These are phyloP conservation scores for Aelia acuminata DNA, from an alignment of 2,888 invertebrate species.

Conservation along the genomic window DNA sequence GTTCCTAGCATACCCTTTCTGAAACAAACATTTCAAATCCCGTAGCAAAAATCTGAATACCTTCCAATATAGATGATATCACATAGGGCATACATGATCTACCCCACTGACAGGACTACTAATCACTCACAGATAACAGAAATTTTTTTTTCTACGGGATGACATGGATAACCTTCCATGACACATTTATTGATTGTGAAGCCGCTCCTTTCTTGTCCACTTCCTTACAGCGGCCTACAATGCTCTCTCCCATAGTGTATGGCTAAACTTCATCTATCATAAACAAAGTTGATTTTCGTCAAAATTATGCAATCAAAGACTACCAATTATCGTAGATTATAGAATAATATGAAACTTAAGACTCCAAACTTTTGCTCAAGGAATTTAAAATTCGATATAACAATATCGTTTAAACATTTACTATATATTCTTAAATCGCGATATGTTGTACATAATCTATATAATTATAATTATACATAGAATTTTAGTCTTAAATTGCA, in stretches of 20 bases:
- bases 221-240: not conserved
- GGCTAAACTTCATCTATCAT: not conserved
- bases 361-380: not conserved
- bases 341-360: not conserved
- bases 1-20: no score
- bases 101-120: not conserved
- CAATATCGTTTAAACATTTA: no score
- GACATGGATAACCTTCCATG: not conserved
- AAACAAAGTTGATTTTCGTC: not conserved
- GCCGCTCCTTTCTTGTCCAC: not conserved
- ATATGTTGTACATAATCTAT: no score
- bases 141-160: not conserved
- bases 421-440: no score
- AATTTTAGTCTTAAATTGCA: no score
- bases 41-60: not conserved
- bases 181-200: slow-evolving; percentile 35
- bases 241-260: not conserved
- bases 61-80: not conserved
- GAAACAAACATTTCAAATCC: no score
- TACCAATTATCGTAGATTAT: not conserved
- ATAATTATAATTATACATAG: no score
- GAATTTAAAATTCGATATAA: not conserved
- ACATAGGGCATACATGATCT: not conserved
- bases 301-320: slow-evolving; percentile 1
- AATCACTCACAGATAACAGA: not conserved